Base-by-base conservation (phyloP, 2,888 invertebrate species). In the Caprella mutica region DNA sequence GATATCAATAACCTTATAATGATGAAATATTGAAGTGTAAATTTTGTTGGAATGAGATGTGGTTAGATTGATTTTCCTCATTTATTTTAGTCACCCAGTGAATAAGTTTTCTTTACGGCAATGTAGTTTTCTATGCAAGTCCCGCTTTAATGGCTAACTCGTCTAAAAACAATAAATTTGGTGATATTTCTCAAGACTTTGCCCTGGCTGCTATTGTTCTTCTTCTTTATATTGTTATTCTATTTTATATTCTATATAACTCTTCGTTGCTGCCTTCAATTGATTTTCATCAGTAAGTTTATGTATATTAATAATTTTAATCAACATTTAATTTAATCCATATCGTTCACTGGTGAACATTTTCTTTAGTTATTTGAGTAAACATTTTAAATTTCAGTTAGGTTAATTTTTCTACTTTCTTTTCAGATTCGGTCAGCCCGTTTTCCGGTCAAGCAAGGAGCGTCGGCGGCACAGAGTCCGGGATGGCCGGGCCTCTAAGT, bases 381-480 rank as follows among this genome's bases (percentile, higher is more conserved):
- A 40, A 40, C 17, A n/a, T 8, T 8, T 12, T 40, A 6, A 40
- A 14, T 48, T 48, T 6, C 19, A 29, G 12, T 14, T 2, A 4
- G 6, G 19, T n/a, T 24, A 5, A 30, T 30, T 8, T 48, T 44
- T 50, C 6, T 35, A 12, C 17, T 46, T 46, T 12, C 12, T 14
- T 38, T 1, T 1, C 58, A 81, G 83, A 68, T 81, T 83, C 70
- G 83, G 83, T n/a, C 81, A 82, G 27, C 74, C 83, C 53, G 79
- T 81, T 56, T 83, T 83, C 82, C 77, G 83, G 61, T 78, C 80
- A 21, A 83, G 82, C 68, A 83, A 82, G 70, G 83, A 84, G 69
- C 75, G 81, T 55, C 82, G 82, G 68, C 52, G 56, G 35, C 58
- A 58, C 2, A 29, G 58, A 14, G 53, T 79, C 66, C 83, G 83